Evolutionary conservation across 1,140 invertebrate genomes (phyloP).

Genomic region (Bombus pyrosoma): DNA sequence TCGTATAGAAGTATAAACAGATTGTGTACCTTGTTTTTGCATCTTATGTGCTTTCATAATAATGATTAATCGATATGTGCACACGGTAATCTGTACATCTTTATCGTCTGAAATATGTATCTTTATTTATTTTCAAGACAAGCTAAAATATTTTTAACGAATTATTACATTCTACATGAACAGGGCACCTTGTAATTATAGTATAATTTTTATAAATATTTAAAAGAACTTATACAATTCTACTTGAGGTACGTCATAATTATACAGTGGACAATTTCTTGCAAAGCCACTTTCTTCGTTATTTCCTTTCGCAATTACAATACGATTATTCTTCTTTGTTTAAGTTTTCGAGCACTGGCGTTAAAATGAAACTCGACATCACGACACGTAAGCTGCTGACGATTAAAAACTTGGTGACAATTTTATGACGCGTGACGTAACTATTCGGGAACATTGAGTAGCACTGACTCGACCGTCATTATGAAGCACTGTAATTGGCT

Average conservation of each 20-base stretch:
- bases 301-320: too few relatives aligned
- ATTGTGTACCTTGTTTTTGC: neutral
- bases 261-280: too few relatives aligned
- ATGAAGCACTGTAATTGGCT: conserved; percentile 43
- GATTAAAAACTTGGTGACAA: neutral
- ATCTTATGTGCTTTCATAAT: neutral
- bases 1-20: neutral
- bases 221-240: too few relatives aligned
- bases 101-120: neutral
- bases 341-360: too few relatives aligned
- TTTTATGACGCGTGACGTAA: neutral
- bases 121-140: neutral
- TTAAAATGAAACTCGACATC: too few relatives aligned
- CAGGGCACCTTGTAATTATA: too few relatives aligned
- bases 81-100: neutral
- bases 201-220: too few relatives aligned
- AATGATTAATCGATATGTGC: neutral
- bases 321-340: too few relatives aligned
- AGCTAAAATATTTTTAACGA: too few relatives aligned
- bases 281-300: too few relatives aligned
- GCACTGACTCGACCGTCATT: neutral
- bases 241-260: too few relatives aligned
- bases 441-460: neutral
- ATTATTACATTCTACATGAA: too few relatives aligned
- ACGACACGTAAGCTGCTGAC: neutral